phyloP scores from a whole-genome alignment of 2,888 invertebrate species.

The Hyalella azteca region DNA sequence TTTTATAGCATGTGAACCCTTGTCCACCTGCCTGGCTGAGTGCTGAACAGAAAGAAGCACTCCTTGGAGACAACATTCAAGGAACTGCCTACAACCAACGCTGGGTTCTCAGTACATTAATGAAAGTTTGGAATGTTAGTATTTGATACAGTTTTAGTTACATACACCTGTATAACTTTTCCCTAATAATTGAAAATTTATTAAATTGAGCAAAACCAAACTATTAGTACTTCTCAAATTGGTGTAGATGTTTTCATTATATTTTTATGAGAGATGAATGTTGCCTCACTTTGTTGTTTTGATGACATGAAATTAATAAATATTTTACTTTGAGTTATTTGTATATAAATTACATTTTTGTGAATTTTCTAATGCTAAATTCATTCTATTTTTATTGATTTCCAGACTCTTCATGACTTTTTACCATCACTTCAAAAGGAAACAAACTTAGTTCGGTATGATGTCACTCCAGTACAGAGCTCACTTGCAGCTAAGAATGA shows the following conservation, averaged over 20 bases:
- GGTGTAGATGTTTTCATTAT: not conserved
- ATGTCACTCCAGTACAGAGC: not conserved
- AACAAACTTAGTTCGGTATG: not conserved
- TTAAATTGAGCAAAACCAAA: not conserved
- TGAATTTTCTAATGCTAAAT: not conserved
- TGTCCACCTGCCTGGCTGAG: constrained; percentile 43
- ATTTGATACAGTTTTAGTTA: not conserved
- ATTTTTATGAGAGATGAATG: too few species aligned
- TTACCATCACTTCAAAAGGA: constrained; percentile 19
- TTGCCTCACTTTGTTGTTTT: too few species aligned
- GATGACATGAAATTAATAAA: too few species aligned
- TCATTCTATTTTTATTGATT: not conserved
- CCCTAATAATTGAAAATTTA: not conserved
- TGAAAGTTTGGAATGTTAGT: constrained; percentile 68
- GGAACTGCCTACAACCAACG: constrained; percentile 80
- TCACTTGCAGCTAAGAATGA: not conserved
- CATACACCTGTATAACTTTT: not conserved
- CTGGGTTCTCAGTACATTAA: constrained; percentile 73
- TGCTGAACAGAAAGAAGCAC: constrained; percentile 55
- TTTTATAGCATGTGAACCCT: constrained; percentile 34
- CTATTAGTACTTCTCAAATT: not conserved
- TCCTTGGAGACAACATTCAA: constrained; percentile 80
- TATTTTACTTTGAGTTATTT: not conserved
- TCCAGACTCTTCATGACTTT: not conserved
- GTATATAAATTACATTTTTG: not conserved